A percentile compares a stretch with the other conserved stretches of the same genome.
phyloP scores from a whole-genome alignment of 2,888 invertebrate genomes.

The Catonia carolina region DNA sequence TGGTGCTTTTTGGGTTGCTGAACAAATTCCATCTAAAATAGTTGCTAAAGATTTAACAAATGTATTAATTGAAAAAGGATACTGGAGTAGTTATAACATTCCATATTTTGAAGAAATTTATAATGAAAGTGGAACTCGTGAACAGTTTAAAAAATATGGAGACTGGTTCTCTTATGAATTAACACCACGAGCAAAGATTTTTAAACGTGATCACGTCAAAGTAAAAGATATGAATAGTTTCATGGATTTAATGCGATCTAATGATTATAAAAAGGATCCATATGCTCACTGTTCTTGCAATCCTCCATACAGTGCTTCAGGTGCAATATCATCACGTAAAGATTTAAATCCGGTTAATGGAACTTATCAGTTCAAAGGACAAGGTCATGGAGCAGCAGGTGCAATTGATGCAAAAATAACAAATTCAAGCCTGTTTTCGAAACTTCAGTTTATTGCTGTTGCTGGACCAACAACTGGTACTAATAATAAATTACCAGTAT shows the following conservation, averaged over 20 bases:
- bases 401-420: conserved; percentile 63
- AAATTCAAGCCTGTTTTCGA: conserved; percentile 40
- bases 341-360: conserved; percentile 66
- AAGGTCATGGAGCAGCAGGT: conserved; percentile 62
- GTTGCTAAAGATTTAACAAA: conserved; percentile 59
- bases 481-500: conserved; percentile 51
- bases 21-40: conserved; percentile 64
- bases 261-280: conserved; percentile 62
- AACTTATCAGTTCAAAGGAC: conserved; percentile 58
- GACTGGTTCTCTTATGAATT: conserved; percentile 55
- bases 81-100: conserved; percentile 63
- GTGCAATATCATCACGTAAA: conserved; percentile 55
- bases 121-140: conserved; percentile 53
- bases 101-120: conserved; percentile 53
- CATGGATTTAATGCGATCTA: conserved; percentile 56
- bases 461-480: conserved; percentile 46
- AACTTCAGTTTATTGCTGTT: conserved; percentile 52
- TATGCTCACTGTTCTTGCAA: conserved; percentile 57
- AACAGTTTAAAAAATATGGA: conserved; percentile 42
- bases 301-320: conserved; percentile 65
- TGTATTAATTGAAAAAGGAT: conserved; percentile 53
- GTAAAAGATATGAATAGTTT: conserved; percentile 53
- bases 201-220: conserved; percentile 51
- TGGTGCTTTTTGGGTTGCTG: conserved; percentile 56
- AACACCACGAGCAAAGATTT: conserved; percentile 56